These are phyloP conservation scores for Noturus placidus DNA, from an alignment of 2,113 vertebrate genomes.

Conservation along the genomic window DNA sequence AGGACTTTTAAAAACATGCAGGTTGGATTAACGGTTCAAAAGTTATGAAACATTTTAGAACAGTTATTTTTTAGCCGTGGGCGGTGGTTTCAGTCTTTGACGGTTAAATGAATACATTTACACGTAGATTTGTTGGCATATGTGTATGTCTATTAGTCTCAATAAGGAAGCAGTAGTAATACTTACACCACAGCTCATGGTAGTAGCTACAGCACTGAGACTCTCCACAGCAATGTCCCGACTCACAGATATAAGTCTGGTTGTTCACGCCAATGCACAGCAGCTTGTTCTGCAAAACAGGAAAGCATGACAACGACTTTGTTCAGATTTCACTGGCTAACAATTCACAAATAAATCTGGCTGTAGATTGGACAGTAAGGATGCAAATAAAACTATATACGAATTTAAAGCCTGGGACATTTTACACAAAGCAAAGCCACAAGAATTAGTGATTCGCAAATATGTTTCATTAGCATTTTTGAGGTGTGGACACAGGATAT, in stretches of 20 bases:
- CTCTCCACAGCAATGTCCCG: constrained; percentile 92
- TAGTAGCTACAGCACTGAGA: constrained; percentile 94
- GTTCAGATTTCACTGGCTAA: neutral
- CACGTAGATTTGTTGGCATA: no score
- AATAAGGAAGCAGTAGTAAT: constrained; percentile 20
- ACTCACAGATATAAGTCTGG: constrained; percentile 91
- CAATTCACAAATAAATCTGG: neutral
- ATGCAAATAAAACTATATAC: neutral
- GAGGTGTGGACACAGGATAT: neutral
- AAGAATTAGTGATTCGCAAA: neutral
- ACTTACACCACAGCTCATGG: constrained; percentile 98
- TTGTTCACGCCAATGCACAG: constrained; percentile 87
- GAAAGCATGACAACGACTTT: neutral
- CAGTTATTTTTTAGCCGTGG: no score
- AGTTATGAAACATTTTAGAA: no score
- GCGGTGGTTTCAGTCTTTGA: no score
- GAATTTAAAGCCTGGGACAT: neutral
- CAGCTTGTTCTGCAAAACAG: constrained; percentile 77
- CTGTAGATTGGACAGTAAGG: neutral
- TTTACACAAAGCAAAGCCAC: neutral
- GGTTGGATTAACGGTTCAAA: no score
- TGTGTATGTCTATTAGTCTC: neutral
- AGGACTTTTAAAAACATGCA: no score
- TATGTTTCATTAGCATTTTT: neutral
- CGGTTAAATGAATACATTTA: no score